Base-by-base conservation (phyloP, 2,888 invertebrate genomes). In the Ptilodon capucinus region DNA sequence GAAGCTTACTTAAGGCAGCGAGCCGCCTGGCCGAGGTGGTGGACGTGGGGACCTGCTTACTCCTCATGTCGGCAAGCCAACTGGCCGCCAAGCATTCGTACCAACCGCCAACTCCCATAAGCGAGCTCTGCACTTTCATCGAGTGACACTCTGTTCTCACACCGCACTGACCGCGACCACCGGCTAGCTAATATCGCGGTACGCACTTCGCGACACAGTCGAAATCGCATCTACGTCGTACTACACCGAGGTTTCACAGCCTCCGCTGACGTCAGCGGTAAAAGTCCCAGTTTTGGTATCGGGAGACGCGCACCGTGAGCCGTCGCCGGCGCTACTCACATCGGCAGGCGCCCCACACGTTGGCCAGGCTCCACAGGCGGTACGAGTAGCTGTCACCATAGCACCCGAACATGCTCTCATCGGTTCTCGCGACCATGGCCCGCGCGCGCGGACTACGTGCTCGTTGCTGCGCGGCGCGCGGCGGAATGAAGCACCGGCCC, bases 381-480 rank as follows among this genome's bases (percentile, higher is more conserved):
- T 94, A 94, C 85, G 94, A 94, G 91, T 94, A 94, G 92, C 94
- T 94, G 91, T 94, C 94, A 88, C 90, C 90, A 92, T 93, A 94
- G 91, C 93, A 93, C 84, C 93, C 93, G 92, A 93, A 94, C 94
- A 94, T 95, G 92, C 93, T 94, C 92, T 92, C 94, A 92, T 93
- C 92, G 91, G 94, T 94, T 93, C 94, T 94, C 93, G 95, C 95
- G 95, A 95, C 95, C 94, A 94, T 95, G 93, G 93, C 94, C 94
- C 94, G 93, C 91, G 87, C 90, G 88, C 86, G 84, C 83, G 81
- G 81, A 74, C 78, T 56, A 80, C 86, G 88, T 85, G 84, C 76
- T 76, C 61, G 69, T 66, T 59, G 79, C 71, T 74, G 79, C 84
- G 85, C 86, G 88, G 84, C 85, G 88, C 91, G 90, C 87, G 86